Base-by-base conservation (phyloP, 2,797 vertebrate genomes). In the Zalophus californianus region DNA sequence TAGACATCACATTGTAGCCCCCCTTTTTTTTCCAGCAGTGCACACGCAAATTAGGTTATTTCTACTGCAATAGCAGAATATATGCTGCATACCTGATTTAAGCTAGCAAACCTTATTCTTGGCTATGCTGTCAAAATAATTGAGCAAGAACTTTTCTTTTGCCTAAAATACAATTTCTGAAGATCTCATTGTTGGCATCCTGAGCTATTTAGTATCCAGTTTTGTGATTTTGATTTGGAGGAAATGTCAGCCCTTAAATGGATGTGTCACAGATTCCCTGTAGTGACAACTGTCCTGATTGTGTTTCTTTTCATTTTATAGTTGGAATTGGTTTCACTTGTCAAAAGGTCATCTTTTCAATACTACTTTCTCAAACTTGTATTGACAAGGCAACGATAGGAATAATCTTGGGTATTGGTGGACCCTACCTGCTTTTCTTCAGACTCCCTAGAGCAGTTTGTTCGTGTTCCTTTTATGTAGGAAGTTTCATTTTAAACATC, bases 61-160 rank as follows among this genome's bases (percentile, higher is more conserved):
- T 62, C 90, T 89, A 35, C 91, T 95, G 84, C 95, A 95, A 66
- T 58, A 32, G 52, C 60, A 96, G 92, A 89, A 27, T 77, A 38
- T 38, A 52, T 32, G 73, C 96, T 80, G 90, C 90, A 90, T 72
- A 44, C 94, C 62, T 44, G 35, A 35, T 92, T 38, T 85, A 66
- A 90, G 78, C 56, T 20, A 35, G 50, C 72, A 85, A 79, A 23
- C 35, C 70, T 72, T 66, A 20, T 72, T 88, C 32, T 41, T 86
- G 56, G 6, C 56, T 27, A 0, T 94, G 73, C 82, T 94, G 64
- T 73, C 87, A 90, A 50, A 85, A 86, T 79, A 78, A 93, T 5
- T 68, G 60, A 88, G 25, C 41, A 73, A 84, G 66, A 97, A 96
- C 93, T 97, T 96, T 91, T 50, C 35, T 94, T 84, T 94, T 85